A percentile compares a stretch with the other conserved stretches of the same genome.
phyloP scores from a whole-genome alignment of 2,797 vertebrate genomes.

The Myripristis murdjan region DNA sequence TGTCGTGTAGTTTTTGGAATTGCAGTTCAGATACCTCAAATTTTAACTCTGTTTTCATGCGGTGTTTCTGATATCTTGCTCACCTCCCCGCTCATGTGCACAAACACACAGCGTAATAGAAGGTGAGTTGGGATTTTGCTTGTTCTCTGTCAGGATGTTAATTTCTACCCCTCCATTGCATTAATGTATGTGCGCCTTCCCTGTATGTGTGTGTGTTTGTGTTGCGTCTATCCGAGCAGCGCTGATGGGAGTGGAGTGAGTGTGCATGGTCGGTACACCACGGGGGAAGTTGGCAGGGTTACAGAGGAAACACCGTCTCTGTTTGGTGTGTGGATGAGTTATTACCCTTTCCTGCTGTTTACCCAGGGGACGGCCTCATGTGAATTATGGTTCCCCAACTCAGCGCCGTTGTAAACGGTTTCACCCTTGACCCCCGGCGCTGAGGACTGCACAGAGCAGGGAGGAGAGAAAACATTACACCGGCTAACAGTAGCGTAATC shows the following conservation, averaged over 20 bases:
- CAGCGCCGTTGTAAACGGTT: constrained; percentile 68
- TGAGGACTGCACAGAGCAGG: constrained; percentile 19
- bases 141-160: constrained; percentile 12
- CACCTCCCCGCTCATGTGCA: not conserved
- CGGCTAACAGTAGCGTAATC: constrained; percentile 58
- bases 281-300: constrained; percentile 75
- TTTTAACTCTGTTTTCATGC: no score
- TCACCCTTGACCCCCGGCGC: constrained; percentile 67
- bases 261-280: constrained; percentile 48
- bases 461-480: constrained; percentile 46
- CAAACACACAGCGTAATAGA: not conserved
- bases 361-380: constrained; percentile 51
- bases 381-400: constrained; percentile 75
- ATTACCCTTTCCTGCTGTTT: constrained; percentile 84
- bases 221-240: constrained; percentile 5
- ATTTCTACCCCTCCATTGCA: not conserved
- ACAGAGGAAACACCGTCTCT: constrained; percentile 79
- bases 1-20: no score
- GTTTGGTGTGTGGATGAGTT: constrained; percentile 81
- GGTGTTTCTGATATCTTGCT: no score
- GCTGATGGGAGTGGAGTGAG: constrained; percentile 19
- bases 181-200: no score
- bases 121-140: not conserved
- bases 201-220: constrained; percentile 44
- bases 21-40: no score